A percentile compares a stretch with the other conserved stretches of the same genome.
Evolutionary conservation across 2,113 vertebrate genomes (phyloP).

Genomic region (Seriola dumerili): DNA sequence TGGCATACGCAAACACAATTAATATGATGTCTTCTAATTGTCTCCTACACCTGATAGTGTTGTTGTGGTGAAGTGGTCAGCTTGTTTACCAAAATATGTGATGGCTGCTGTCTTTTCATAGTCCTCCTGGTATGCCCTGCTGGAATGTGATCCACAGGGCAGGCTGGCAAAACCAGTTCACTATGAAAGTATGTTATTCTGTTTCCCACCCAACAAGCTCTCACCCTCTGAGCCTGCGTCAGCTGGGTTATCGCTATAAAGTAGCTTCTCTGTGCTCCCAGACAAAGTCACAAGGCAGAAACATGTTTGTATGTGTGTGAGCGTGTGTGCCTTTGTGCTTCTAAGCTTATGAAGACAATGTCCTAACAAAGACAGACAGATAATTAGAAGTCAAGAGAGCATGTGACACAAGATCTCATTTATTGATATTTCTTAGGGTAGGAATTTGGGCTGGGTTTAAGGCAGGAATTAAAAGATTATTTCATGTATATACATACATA

Average conservation of each 20-base stretch:
- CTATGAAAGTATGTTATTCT: constrained; percentile 37
- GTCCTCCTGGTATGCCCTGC: constrained; percentile 47
- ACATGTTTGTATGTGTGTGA: background rate
- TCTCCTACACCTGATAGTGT: background rate
- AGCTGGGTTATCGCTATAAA: constrained; percentile 24
- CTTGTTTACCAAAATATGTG: constrained; percentile 55
- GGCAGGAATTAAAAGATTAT: background rate
- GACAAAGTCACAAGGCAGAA: constrained; percentile 32
- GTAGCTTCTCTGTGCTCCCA: background rate
- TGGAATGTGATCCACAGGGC: constrained; percentile 67
- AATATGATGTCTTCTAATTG: background rate
- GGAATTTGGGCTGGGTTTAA: background rate
- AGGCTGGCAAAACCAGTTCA: constrained; percentile 82
- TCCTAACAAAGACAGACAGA: constrained; percentile 4
- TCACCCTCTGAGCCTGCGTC: constrained; percentile 15
- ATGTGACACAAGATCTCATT: background rate
- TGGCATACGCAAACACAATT: background rate
- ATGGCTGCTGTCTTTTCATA: constrained; percentile 15
- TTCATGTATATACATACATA: background rate
- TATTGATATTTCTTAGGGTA: background rate
- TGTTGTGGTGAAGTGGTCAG: background rate
- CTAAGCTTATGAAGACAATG: background rate
- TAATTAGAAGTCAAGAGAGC: no score
- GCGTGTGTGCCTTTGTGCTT: background rate
- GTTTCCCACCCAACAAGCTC: constrained; percentile 26